Conservation (phyloP, 1,140 invertebrate genomes). For the Heterodera carotae region DNA sequence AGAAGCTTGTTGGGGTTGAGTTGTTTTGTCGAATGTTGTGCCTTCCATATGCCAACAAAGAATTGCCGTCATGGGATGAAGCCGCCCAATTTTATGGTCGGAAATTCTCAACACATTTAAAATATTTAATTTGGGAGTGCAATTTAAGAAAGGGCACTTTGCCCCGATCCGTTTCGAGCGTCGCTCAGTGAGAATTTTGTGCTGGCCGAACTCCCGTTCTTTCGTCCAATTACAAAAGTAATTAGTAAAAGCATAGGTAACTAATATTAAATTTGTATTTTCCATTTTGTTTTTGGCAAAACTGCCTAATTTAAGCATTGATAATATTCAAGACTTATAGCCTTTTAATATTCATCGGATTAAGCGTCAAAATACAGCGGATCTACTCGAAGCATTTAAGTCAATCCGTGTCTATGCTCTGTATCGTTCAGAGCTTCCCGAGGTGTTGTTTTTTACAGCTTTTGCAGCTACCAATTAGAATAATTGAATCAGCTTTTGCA, state of each 20-base stretch:
- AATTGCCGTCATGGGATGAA: neutral
- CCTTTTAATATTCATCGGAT: neutral
- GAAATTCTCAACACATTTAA: neutral
- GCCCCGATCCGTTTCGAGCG: neutral
- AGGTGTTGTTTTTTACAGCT: neutral
- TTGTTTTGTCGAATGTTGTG: neutral
- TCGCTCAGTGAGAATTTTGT: slow-evolving; percentile 5
- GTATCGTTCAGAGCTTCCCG: neutral
- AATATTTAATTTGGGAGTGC: neutral
- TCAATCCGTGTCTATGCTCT: neutral
- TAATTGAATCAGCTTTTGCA: too few relatives aligned
- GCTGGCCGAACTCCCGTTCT: slow-evolving; percentile 4
- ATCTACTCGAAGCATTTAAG: neutral
- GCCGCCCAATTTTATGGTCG: neutral
- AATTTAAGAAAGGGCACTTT: neutral
- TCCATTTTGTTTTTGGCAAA: too few relatives aligned
- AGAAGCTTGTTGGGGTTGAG: neutral
- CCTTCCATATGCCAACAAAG: slow-evolving; percentile 10
- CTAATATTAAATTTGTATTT: too few relatives aligned
- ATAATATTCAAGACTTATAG: too few relatives aligned
- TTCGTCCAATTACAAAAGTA: neutral
- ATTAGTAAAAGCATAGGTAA: neutral
- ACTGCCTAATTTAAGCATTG: too few relatives aligned
- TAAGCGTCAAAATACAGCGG: neutral
- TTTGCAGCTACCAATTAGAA: too few relatives aligned